Evolutionary conservation across 1,140 invertebrate species (phyloP), one percentile per base, ranked within the genome.

Genomic region (Drosophila lacteicornis): DNA sequence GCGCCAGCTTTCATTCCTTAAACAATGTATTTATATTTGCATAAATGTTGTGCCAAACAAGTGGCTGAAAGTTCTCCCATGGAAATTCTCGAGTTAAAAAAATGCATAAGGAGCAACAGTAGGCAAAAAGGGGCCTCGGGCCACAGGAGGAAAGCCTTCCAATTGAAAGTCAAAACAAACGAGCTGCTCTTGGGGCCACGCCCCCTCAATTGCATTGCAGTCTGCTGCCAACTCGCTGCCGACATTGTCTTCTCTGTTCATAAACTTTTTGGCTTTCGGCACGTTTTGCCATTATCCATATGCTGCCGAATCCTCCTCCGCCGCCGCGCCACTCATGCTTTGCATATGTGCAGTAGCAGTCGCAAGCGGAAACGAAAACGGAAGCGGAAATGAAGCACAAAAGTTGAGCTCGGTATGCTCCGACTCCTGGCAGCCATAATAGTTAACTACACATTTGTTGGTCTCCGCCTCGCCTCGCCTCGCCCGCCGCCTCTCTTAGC

Each of bases 81-180:
- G 13, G 22, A 11, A 25, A 40, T 25, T 56, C 25, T 22, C 2
- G 13, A 36, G 12, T n/a, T 42, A 55, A 33, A 5, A 55, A 59
- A 45, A 51, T 25, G 40, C 13, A 56, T 25, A 17, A 43, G 27
- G 17, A 75, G 51, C 51, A 75, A 40, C 42, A 76, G 62, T 38
- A 36, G 30, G 40, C n/a, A 38, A 27, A 46, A 46, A 36, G 38
- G 25, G 15, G 53, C 66, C 53, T 59, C 3, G 30, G 40, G 67
- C 50, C 17, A 36, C 27, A 53, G 45, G 33, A 47, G 43, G 19
- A 68, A 53, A 70, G 57, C 58, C 61, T 63, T 79, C 57, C 58
- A 79, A 79, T 79, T 79, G 75, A 79, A 70, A 78, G 75, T 79
- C 75, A 79, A 62, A 79, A 79, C 66, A 79, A 79, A 63, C 75